Evolutionary conservation across 2,113 vertebrate species (phyloP).

Genomic region (Chamaea fasciata): DNA sequence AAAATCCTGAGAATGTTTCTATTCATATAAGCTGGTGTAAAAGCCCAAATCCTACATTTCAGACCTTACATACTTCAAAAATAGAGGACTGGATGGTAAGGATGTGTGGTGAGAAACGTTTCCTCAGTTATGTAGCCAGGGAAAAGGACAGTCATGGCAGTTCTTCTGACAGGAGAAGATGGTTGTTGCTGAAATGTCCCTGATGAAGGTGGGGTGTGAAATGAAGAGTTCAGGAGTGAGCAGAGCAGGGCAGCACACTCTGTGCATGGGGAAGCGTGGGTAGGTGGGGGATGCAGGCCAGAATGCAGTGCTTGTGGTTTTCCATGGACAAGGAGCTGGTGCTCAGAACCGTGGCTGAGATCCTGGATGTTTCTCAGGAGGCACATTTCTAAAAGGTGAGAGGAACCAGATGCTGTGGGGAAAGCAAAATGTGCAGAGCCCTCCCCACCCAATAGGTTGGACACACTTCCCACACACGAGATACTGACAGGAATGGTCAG

Average conservation of each 20-base stretch:
- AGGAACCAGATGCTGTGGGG: not conserved
- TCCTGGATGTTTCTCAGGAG: not conserved
- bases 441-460: not conserved
- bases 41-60: slow-evolving; percentile 29
- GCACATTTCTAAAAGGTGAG: not conserved
- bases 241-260: not conserved
- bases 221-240: not conserved
- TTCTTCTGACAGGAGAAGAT: not conserved
- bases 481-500: not conserved
- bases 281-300: not conserved
- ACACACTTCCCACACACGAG: not conserved
- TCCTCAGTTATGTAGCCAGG: not conserved
- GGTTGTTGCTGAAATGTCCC: not conserved
- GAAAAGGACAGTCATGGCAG: not conserved
- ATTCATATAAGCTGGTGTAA: slow-evolving; percentile 53
- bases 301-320: not conserved
- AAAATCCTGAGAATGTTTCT: slow-evolving; percentile 58
- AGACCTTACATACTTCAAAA: not conserved
- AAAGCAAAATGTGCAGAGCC: not conserved
- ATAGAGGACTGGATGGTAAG: not conserved
- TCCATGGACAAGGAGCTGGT: not conserved
- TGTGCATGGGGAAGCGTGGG: rapidly evolving
- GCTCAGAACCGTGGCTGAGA: not conserved
- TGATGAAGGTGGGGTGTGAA: not conserved
- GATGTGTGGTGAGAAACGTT: not conserved